phyloP scores from a whole-genome alignment of 2,888 invertebrate species.

The Tryphoninae sp. region DNA sequence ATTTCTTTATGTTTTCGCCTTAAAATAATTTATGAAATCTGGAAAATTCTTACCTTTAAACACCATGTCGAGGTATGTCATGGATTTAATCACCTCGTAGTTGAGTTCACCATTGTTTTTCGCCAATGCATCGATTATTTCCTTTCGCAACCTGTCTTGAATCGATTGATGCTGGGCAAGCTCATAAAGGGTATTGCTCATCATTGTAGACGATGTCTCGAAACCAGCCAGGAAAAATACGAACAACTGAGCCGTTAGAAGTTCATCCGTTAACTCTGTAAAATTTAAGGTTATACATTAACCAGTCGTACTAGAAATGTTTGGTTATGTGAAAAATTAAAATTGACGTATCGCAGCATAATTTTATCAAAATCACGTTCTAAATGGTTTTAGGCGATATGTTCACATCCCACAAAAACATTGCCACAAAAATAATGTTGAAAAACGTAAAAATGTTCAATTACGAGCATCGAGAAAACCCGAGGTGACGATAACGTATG shows the following conservation, averaged over 20 bases:
- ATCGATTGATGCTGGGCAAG: slow-evolving; percentile 79
- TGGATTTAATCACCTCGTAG: slow-evolving; percentile 78
- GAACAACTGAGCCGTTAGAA: slow-evolving; percentile 72
- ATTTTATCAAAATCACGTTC: no score
- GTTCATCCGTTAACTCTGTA: slow-evolving; percentile 67
- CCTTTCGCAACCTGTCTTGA: slow-evolving; percentile 78
- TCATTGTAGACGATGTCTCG: slow-evolving; percentile 79
- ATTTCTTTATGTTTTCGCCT: not conserved
- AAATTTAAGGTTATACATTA: not conserved
- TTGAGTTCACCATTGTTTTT: slow-evolving; percentile 74
- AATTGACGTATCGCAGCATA: no score
- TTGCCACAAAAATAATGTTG: no score
- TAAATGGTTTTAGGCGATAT: no score
- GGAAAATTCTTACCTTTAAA: slow-evolving; percentile 67
- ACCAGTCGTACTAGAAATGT: no score
- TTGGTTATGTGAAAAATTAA: no score
- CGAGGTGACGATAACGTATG: not conserved
- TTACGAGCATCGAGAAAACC: not conserved
- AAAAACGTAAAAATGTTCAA: not conserved
- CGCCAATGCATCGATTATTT: slow-evolving; percentile 74
- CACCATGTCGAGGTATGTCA: slow-evolving; percentile 79
- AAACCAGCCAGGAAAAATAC: slow-evolving; percentile 75
- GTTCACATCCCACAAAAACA: no score
- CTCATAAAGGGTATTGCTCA: slow-evolving; percentile 80
- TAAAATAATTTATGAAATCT: not conserved